phyloP scores from a whole-genome alignment of 92 coral and sea anemone genomes.

The Epizoanthus ramosus region DNA sequence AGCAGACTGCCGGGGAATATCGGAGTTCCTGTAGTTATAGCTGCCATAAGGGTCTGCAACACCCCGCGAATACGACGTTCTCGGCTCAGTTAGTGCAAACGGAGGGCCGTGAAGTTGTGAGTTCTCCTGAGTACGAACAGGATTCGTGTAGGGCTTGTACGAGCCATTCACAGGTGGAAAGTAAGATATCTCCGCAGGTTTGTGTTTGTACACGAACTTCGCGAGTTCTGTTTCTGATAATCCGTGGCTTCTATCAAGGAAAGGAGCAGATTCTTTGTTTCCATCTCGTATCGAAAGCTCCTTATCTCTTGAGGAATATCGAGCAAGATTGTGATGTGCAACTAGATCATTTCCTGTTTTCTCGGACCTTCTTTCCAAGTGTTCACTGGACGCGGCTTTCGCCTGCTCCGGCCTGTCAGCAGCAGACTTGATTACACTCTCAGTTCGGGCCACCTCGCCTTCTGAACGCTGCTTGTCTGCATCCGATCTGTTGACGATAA shows the following conservation, averaged over 20 bases:
- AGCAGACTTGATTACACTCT: constrained; percentile 92
- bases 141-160: constrained; percentile 1
- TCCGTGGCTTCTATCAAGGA: constrained; percentile 18
- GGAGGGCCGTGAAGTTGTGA: constrained; percentile 12
- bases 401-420: constrained; percentile 54
- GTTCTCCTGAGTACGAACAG: not conserved
- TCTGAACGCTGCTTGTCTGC: constrained; percentile 47
- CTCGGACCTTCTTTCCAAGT: not conserved
- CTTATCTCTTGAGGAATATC: constrained; percentile 8
- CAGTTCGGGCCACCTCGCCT: constrained; percentile 82
- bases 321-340: constrained; percentile 2
- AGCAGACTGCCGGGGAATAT: constrained; percentile 20
- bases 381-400: constrained; percentile 2
- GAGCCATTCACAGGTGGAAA: constrained; percentile 30
- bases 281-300: constrained; percentile 19
- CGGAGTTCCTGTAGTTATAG: constrained; percentile 36
- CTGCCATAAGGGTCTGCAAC: not conserved
- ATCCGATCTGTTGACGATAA: constrained; percentile 40
- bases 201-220: constrained; percentile 29
- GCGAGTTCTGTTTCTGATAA: constrained; percentile 27
- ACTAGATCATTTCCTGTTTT: not conserved
- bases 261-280: constrained; percentile 9
- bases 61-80: constrained; percentile 34
- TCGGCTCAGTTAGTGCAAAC: constrained; percentile 31
- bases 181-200: constrained; percentile 23